phyloP scores from a whole-genome alignment of 1,140 invertebrate genomes.

The Portunus trituberculatus region DNA sequence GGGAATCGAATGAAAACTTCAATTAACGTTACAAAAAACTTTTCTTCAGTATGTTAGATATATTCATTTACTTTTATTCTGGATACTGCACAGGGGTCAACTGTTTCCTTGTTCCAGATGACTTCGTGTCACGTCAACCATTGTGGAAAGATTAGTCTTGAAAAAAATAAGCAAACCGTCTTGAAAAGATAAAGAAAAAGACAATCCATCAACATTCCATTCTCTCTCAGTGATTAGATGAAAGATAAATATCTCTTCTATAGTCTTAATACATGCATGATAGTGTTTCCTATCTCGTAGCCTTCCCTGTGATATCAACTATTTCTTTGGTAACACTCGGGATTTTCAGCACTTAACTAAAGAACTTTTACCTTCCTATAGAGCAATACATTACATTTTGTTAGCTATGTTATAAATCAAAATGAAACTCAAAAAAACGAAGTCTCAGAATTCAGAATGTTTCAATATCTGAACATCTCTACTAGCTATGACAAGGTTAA shows the following conservation, averaged over 20 bases:
- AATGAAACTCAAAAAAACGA: background rate
- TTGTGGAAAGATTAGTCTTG: too few species aligned
- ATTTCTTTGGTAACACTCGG: too few species aligned
- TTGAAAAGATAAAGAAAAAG: too few species aligned
- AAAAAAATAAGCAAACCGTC: too few species aligned
- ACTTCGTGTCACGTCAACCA: too few species aligned
- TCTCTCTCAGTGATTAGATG: background rate
- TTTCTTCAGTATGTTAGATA: too few species aligned
- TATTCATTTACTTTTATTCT: too few species aligned
- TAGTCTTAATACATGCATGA: background rate
- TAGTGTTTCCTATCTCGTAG: background rate
- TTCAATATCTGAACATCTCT: background rate
- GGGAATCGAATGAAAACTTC: too few species aligned
- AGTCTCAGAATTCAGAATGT: background rate
- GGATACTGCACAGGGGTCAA: too few species aligned
- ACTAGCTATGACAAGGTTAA: background rate
- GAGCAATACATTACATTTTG: background rate
- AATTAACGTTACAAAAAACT: too few species aligned
- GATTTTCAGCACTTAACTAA: background rate
- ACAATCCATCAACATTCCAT: too few species aligned
- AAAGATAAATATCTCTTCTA: slow-evolving; percentile 24
- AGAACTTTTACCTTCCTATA: background rate
- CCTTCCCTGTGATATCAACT: background rate
- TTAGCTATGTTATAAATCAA: background rate
- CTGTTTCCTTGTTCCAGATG: too few species aligned